A percentile compares a stretch with the other conserved stretches of the same genome.
Evolutionary conservation across 2,888 invertebrate genomes (phyloP).

Genomic region (Sclerodermus sp.): DNA sequence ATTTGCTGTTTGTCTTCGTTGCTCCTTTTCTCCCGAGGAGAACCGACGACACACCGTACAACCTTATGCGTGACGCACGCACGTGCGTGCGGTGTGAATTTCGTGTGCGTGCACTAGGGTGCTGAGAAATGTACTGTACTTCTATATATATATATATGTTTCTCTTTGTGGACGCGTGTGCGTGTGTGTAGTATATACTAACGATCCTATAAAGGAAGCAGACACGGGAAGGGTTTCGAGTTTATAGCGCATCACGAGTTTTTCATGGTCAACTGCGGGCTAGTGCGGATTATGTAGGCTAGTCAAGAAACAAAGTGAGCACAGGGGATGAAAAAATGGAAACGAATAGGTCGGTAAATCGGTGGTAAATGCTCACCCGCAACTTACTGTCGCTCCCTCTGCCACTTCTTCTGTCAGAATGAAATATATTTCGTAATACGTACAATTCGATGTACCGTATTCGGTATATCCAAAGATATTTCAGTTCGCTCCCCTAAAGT

Average conservation of each 20-base stretch:
- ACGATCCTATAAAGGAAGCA: conserved; percentile 24
- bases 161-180: background rate
- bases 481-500: too few relatives aligned
- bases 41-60: background rate
- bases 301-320: background rate
- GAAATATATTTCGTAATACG: too few relatives aligned
- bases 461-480: too few relatives aligned
- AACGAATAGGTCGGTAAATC: background rate
- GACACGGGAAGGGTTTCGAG: conserved; percentile 31
- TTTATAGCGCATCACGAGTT: conserved; percentile 23
- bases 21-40: background rate
- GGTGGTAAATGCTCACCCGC: too few relatives aligned
- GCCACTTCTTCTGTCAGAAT: too few relatives aligned
- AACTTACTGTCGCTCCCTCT: too few relatives aligned
- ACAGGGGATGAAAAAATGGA: conserved; percentile 3
- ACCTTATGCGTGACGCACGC: background rate
- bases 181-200: conserved; percentile 7
- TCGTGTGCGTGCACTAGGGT: too few relatives aligned
- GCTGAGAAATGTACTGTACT: too few relatives aligned
- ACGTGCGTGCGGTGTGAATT: background rate
- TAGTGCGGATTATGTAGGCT: conserved; percentile 11
- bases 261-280: conserved; percentile 16
- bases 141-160: too few relatives aligned
- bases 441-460: too few relatives aligned
- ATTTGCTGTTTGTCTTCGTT: conserved; percentile 6